Evolutionary conservation across 2,797 vertebrate genomes (phyloP), one percentile per base, ranked within the genome.

Genomic region (Rachycentron canadum): DNA sequence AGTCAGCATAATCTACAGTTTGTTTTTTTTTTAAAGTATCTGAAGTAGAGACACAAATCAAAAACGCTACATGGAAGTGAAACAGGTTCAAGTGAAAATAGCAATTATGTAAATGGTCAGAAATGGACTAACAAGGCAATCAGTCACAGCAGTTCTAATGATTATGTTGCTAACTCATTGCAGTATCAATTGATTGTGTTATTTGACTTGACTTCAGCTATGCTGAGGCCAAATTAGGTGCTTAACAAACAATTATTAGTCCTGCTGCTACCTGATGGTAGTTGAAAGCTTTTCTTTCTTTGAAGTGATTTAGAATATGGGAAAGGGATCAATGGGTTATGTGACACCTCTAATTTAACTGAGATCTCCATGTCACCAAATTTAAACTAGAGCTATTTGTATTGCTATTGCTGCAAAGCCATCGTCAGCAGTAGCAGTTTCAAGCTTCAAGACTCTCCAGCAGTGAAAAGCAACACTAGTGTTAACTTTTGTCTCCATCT

Each of bases 241-340:
- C 49, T 82, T 86, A 82, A 80, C 86, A 81, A 89, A 88, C 56
- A 86, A 49, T 73, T 65, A 86, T 82, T 83, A 62, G 71, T 63
- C 68, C 62, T 59, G 65, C 76, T 79, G 68, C 53, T 59, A 67
- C 70, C 66, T 80, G 64, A 34, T 79, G 58, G 66, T 36, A n/a
- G 2, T 50, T 80, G 11, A 78, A 52, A 43, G 45, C 47, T 66
- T 79, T 79, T 63, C 13, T 81, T 68, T 61, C 67, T 50, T 50
- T 64, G 34, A 32, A 78, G 36, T 52, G 7, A 69, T 63, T 77
- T 36, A 67, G 23, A 40, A 32, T 47, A 49, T 41, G 34, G 12
- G 73, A 78, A 75, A 59, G 36, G 55, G 21, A 76, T 56, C 2
- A 4, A 1, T 14, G 12, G 52, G 21, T 59, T 28, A 61, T 34